A percentile compares a stretch with the other conserved stretches of the same genome.
These are phyloP conservation scores for Atrina japonica DNA, from an alignment of 2,888 invertebrate genomes.

Conservation along the genomic window DNA sequence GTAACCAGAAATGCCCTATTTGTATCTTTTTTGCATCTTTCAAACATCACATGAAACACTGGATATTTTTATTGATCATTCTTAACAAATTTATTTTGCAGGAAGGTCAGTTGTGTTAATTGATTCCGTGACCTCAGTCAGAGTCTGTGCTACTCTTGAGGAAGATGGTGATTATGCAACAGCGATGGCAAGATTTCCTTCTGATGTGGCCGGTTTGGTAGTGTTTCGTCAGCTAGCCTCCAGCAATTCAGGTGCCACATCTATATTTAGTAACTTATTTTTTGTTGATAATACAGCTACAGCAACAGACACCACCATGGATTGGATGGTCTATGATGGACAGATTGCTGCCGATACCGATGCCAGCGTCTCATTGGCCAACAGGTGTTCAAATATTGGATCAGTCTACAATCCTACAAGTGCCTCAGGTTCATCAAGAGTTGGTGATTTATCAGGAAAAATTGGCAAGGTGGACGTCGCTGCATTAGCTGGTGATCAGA, in stretches of 20 bases:
- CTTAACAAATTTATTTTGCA: constrained; percentile 34
- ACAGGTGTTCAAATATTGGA: constrained; percentile 48
- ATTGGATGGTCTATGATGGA: constrained; percentile 53
- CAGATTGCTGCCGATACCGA: constrained; percentile 41
- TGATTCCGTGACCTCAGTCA: constrained; percentile 1
- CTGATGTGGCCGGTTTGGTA: constrained; percentile 56
- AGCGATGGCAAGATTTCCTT: constrained; percentile 55
- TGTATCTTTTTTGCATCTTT: no score
- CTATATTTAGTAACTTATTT: constrained; percentile 56
- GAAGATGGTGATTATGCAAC: constrained; percentile 53
- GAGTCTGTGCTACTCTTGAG: constrained; percentile 62
- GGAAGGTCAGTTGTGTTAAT: constrained; percentile 56
- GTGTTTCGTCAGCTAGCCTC: constrained; percentile 58
- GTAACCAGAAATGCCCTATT: no score
- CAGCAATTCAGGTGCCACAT: constrained; percentile 45
- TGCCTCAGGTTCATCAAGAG: not conserved
- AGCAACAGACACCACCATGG: constrained; percentile 17
- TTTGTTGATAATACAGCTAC: constrained; percentile 35
- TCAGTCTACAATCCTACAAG: constrained; percentile 50
- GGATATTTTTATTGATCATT: no score
- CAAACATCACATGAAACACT: no score
- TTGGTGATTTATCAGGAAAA: constrained; percentile 64
- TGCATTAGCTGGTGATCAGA: constrained; percentile 11
- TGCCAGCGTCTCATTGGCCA: constrained; percentile 11
- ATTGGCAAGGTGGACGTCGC: constrained; percentile 56